Base-by-base conservation (phyloP, 2,797 vertebrate genomes). In the Cirrhinus mrigala region DNA sequence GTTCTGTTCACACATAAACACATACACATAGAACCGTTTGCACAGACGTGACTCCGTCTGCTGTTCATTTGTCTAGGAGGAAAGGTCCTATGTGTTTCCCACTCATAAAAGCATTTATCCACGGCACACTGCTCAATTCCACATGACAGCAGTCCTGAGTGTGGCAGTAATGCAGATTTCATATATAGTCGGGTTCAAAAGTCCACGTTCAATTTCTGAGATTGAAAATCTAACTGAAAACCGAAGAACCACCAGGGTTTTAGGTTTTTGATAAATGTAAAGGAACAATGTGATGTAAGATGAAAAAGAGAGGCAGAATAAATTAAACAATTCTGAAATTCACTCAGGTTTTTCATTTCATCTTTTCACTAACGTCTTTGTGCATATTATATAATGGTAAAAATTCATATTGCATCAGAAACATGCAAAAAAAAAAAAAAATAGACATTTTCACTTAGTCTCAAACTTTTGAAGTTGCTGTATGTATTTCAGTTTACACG, bases 1-100 rank as follows among this genome's bases (percentile, higher is more conserved):
- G 82, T 74, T 81, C 16, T 74, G 52, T 79, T 71, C 77, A 62
- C 79, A 66, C 85, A 81, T 81, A 66, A 75, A 86, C 62, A 78
- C 50, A 16, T 40, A 82, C 62, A 20, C 70, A 58, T 54, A 29
- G 50, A 66, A 15, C 66, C 44, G 6, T 27, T n/a, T 40, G 22
- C 58, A 84, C 76, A 71, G 40, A 74, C 46, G 11, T 74, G 46
- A 60, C 68, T 73, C 68, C 54, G 54, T 89, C 86, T 87, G 84
- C 79, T 88, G 68, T 77, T 84, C 78, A 64, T 75, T 74, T 79
- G 68, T 81, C 81, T 71, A 22, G 14, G 79, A 75, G 69, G 73
- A 84, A 77, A 66, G 22, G 33, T 60, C 27, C 22, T 83, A 12
- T 74, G 76, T 44, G n/a, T 79, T 79, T 79, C 54, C 37, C 15